Percentiles rank a stretch among this genome's conserved stretches.
phyloP scores from a whole-genome alignment of 1,140 invertebrate species.

The Drosophila hydei region DNA sequence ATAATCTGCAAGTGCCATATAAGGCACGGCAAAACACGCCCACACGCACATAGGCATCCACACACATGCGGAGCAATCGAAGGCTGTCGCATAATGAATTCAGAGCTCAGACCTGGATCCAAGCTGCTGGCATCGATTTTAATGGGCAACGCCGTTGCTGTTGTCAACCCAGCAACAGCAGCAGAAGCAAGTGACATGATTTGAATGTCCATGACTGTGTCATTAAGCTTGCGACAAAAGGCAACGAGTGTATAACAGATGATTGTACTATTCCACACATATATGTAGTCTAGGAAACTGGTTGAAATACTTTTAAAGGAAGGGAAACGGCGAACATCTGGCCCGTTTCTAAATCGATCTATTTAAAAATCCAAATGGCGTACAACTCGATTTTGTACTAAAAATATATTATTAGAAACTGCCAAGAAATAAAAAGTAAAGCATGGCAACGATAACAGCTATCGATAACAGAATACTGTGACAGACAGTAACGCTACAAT shows the following conservation, averaged over 20 bases:
- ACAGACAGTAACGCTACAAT: no score
- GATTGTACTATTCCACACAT: no score
- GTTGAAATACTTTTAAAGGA: no score
- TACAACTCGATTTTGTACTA: no score
- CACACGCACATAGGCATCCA: slow-evolving; percentile 5
- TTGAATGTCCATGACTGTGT: neutral
- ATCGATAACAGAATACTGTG: no score
- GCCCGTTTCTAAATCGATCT: no score
- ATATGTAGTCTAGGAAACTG: neutral
- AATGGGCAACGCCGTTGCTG: slow-evolving; percentile 47
- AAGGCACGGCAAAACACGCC: slow-evolving; percentile 37
- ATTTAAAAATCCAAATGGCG: no score
- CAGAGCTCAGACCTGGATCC: slow-evolving; percentile 24
- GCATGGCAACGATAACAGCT: neutral
- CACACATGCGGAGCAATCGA: slow-evolving; percentile 31
- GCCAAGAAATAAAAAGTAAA: no score
- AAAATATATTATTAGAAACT: no score
- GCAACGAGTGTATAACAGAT: neutral
- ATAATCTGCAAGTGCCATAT: slow-evolving; percentile 63
- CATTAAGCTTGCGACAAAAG: neutral
- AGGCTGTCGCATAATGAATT: slow-evolving; percentile 54
- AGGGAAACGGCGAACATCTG: neutral
- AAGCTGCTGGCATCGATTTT: slow-evolving; percentile 39
- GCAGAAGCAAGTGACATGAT: slow-evolving; percentile 3
- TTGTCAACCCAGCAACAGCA: slow-evolving; percentile 38